These are phyloP conservation scores for Drosophila kohkoa DNA, from an alignment of 1,140 invertebrate species.

Conservation along the genomic window DNA sequence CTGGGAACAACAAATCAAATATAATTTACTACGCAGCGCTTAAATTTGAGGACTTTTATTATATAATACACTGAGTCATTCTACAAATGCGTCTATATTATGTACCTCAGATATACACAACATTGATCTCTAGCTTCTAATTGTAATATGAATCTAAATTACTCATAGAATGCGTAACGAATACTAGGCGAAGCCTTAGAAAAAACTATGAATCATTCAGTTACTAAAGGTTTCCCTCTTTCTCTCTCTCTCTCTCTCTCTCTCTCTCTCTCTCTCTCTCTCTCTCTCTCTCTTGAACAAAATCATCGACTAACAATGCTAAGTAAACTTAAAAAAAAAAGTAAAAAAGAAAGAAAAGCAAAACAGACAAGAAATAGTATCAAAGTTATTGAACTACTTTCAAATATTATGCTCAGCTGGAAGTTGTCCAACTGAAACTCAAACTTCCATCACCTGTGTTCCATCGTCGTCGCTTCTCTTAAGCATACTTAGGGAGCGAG, in stretches of 20 bases:
- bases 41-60: no score
- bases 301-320: background rate
- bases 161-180: no score
- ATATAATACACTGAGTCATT: no score
- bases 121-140: no score
- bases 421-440: conserved; percentile 1
- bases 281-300: background rate
- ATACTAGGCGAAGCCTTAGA: background rate
- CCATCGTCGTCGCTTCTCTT: no score
- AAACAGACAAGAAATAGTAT: background rate
- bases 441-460: background rate
- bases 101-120: no score
- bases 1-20: no score
- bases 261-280: background rate
- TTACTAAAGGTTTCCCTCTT: background rate
- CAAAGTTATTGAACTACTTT: background rate
- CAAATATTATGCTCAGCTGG: background rate
- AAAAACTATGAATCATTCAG: background rate
- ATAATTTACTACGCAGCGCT: no score
- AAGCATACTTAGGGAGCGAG: background rate
- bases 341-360: background rate
- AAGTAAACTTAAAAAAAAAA: background rate
- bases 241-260: background rate
- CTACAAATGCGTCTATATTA: no score
- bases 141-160: no score